phyloP scores from a whole-genome alignment of 2,888 invertebrate genomes.

The Thera obeliscata region DNA sequence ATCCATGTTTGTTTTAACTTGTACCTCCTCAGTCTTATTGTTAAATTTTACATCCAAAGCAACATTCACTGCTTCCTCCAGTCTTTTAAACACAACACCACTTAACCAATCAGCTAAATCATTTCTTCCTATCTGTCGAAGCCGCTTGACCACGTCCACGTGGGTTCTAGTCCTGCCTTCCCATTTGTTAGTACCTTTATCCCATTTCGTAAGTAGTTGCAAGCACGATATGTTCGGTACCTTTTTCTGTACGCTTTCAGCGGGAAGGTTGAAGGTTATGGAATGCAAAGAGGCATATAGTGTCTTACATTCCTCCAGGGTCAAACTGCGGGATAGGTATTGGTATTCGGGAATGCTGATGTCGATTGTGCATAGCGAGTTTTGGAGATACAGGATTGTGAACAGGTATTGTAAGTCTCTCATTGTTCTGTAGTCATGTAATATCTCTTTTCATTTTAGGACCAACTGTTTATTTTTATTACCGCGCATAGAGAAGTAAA shows the following conservation, averaged over 20 bases:
- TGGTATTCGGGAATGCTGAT: constrained; percentile 56
- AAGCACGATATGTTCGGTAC: constrained; percentile 82
- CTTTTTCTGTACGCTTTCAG: constrained; percentile 58
- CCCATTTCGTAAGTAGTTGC: constrained; percentile 85
- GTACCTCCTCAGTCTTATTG: constrained; percentile 31
- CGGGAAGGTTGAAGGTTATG: constrained; percentile 55
- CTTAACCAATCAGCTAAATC: constrained; percentile 87
- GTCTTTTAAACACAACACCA: constrained; percentile 79
- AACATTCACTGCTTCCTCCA: constrained; percentile 77
- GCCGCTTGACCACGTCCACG: constrained; percentile 78
- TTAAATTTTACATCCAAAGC: constrained; percentile 47
- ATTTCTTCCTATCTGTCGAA: constrained; percentile 83
- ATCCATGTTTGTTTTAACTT: constrained; percentile 40
- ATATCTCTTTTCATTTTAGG: not conserved
- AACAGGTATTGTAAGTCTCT: constrained; percentile 43
- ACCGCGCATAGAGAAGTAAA: too few relatives aligned
- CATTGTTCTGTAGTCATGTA: constrained; percentile 21
- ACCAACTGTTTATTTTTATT: too few relatives aligned
- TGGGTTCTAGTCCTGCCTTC: constrained; percentile 85
- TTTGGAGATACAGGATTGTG: constrained; percentile 48
- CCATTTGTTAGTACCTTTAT: constrained; percentile 57
- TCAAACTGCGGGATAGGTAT: constrained; percentile 84
- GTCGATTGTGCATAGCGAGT: constrained; percentile 59
- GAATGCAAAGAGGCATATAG: constrained; percentile 85
- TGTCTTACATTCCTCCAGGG: constrained; percentile 82